These are phyloP conservation scores for Aphrocallistes beatrix DNA, from an alignment of 37 sponge, comb jelly and placozoan genomes.

Conservation along the genomic window DNA sequence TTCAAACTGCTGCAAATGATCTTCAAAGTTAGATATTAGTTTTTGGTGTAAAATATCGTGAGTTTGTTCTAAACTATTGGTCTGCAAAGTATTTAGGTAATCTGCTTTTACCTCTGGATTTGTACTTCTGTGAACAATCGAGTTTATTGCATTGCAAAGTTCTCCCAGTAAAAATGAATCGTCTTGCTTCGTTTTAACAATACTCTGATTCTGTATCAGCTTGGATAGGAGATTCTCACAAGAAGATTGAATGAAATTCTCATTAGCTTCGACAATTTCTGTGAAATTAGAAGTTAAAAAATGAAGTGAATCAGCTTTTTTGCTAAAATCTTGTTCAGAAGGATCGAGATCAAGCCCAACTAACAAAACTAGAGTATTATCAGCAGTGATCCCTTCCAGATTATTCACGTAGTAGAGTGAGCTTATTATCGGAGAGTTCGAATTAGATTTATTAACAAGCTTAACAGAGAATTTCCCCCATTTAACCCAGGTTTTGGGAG, in stretches of 20 bases:
- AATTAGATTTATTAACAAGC: neutral
- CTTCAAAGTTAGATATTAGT: neutral
- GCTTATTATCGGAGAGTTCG: neutral
- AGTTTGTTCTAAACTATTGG: neutral
- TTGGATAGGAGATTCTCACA: neutral
- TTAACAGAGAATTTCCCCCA: neutral
- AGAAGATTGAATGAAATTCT: neutral
- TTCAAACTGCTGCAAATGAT: neutral
- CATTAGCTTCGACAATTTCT: neutral
- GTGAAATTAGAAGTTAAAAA: neutral
- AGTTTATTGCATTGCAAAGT: neutral
- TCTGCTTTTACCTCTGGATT: neutral
- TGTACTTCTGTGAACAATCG: neutral
- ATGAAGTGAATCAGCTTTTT: neutral
- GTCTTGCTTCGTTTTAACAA: neutral
- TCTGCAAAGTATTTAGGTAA: neutral
- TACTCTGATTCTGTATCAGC: neutral
- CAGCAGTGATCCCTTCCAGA: neutral
- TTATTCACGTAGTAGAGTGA: neutral
- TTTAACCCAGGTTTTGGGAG: neutral
- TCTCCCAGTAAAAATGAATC: neutral
- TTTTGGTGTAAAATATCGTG: neutral
- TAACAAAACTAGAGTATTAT: neutral
- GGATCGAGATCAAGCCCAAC: neutral
- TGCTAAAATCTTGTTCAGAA: neutral